Evolutionary conservation across 2,888 invertebrate species (phyloP).

Genomic region (Pterobdella sp.): DNA sequence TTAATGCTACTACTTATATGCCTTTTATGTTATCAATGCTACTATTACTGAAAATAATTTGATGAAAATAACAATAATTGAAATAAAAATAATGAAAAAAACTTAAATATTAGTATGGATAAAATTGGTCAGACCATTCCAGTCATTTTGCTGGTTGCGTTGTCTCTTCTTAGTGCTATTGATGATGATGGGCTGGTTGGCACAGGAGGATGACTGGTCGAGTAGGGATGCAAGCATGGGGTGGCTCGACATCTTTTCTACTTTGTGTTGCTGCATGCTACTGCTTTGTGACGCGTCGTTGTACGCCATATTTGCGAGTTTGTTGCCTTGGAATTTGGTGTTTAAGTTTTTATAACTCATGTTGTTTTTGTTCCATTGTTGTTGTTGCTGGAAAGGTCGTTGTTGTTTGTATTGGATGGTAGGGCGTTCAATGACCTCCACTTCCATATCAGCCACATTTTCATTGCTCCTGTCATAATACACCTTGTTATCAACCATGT

Average conservation of each 20-base stretch:
- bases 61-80: neutral
- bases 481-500: no score
- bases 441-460: neutral
- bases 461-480: neutral
- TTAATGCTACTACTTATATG: neutral
- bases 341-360: neutral
- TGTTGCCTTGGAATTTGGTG: slow-evolving; percentile 15
- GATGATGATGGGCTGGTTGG: neutral
- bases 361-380: neutral
- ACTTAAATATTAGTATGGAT: neutral
- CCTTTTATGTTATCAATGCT: neutral
- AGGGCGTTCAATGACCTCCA: slow-evolving; percentile 24
- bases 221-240: slow-evolving; percentile 47
- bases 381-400: neutral
- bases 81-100: neutral
- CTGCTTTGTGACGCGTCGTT: neutral
- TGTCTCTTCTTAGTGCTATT: neutral
- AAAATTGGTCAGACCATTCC: neutral
- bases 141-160: neutral
- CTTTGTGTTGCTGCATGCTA: slow-evolving; percentile 21
- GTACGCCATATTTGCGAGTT: neutral
- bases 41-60: neutral
- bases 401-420: neutral
- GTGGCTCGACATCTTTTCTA: slow-evolving; percentile 41
- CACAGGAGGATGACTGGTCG: slow-evolving; percentile 38